Conservation (phyloP, 2,113 vertebrate genomes). For the Prinia subflava region DNA sequence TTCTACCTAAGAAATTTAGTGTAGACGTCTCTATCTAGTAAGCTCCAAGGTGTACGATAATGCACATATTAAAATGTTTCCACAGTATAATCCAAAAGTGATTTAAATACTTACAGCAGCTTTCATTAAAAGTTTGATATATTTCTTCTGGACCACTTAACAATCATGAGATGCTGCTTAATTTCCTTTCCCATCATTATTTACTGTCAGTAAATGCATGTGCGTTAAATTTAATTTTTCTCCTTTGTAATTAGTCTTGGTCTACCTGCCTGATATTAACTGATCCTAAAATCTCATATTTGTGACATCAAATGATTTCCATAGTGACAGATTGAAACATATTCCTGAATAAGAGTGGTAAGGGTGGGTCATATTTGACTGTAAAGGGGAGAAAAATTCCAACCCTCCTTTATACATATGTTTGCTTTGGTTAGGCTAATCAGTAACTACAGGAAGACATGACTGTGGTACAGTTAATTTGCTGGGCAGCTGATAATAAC, state of each 20-base stretch:
- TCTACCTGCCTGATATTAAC: conserved; percentile 26
- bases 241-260: conserved; percentile 21
- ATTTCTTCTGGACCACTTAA: conserved; percentile 25
- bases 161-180: neutral
- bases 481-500: neutral
- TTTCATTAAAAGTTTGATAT: neutral
- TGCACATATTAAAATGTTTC: neutral
- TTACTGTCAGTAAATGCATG: neutral
- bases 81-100: neutral
- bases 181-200: neutral
- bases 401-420: neutral
- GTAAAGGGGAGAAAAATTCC: neutral
- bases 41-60: neutral
- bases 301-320: conserved; percentile 24
- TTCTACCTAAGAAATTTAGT: neutral
- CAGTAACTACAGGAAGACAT: neutral
- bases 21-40: neutral
- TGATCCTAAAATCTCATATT: neutral
- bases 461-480: neutral
- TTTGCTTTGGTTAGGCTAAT: neutral
- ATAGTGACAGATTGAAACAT: neutral
- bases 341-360: neutral
- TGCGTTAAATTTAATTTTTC: neutral
- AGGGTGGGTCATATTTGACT: neutral
- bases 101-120: neutral